A percentile compares a stretch with the other conserved stretches of the same genome.
phyloP scores from a whole-genome alignment of 2,797 vertebrate species.

The Fratercula arctica region DNA sequence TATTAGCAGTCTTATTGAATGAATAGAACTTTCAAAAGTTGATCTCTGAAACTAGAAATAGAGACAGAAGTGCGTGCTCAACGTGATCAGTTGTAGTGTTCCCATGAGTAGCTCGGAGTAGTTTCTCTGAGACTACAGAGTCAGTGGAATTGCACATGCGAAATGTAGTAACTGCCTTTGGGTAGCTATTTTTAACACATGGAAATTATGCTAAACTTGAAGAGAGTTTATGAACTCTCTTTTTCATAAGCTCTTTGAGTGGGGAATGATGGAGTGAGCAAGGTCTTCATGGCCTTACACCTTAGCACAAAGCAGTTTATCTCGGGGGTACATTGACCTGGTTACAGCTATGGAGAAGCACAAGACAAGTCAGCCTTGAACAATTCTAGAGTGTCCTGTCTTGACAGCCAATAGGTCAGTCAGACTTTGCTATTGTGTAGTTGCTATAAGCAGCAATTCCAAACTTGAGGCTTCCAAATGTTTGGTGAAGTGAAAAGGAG shows the following conservation, averaged over 20 bases:
- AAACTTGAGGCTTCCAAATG: not conserved
- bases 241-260: not conserved
- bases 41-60: not conserved
- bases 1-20: not conserved
- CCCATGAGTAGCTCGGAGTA: not conserved
- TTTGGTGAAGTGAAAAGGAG: not conserved
- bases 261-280: not conserved
- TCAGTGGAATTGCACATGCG: not conserved
- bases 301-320: no score
- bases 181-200: not conserved
- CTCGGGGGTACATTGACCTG: not conserved
- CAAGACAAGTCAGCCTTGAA: not conserved
- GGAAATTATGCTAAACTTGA: not conserved
- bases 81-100: not conserved
- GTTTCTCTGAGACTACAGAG: not conserved
- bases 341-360: not conserved
- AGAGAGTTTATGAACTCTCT: not conserved
- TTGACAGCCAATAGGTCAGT: not conserved
- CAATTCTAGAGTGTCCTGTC: not conserved
- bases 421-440: not conserved
- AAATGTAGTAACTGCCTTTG: not conserved
- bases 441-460: not conserved
- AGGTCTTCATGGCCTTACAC: fast-evolving
- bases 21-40: not conserved
- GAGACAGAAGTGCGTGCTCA: not conserved